Base-by-base conservation (phyloP, 2,113 vertebrate species). In the pig (Sus scrofa) region DNA sequence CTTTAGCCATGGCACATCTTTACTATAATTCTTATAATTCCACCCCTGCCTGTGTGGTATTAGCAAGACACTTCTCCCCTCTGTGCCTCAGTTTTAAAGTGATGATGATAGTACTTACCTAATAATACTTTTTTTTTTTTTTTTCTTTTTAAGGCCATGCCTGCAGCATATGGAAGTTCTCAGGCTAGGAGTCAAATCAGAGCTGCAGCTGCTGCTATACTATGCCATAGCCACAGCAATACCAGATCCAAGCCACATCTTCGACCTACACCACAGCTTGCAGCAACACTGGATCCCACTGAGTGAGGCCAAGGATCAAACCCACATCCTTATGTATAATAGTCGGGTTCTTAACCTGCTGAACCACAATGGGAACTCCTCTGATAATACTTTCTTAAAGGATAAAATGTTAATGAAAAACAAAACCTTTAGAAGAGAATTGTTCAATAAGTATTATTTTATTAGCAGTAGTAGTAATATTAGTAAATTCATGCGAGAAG, bases 31-130 rank as follows among this genome's bases (percentile, higher is more conserved):
- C 62, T 91, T 6, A 16, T 54, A 54, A 52, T 34, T 44, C 39
- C 56, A 56, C 22, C 18, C 39, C 13, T 34, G 27, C 65, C 65
- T 60, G 12, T 71, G 20, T 65, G n/a, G 2, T 67, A 52, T 60
- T 91, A 65, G 24, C 92, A 96, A 94, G 44, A 52, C 18, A 37
- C 34, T 67, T 20, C 63, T 90, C 8, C 67, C n/a, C 32, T 70
- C 37, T 77, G 77, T 89, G 62, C 91, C 71, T 92, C n/a, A 60
- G n/a, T 93, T 89, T 84, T 89, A 54, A 92, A 89, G 54, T 85
- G 26, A 16, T 70, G 44, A 30, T 70, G 34, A 77, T 56, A 71
- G 22, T 89, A 88, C 30, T 52, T 91, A 68, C 37, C 30, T 34
- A 74, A 44, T 67, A 56, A 22, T 65, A 63, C 27, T 89, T 84